Conservation (phyloP, 2,797 vertebrate genomes). For the Coreius guichenoti region DNA sequence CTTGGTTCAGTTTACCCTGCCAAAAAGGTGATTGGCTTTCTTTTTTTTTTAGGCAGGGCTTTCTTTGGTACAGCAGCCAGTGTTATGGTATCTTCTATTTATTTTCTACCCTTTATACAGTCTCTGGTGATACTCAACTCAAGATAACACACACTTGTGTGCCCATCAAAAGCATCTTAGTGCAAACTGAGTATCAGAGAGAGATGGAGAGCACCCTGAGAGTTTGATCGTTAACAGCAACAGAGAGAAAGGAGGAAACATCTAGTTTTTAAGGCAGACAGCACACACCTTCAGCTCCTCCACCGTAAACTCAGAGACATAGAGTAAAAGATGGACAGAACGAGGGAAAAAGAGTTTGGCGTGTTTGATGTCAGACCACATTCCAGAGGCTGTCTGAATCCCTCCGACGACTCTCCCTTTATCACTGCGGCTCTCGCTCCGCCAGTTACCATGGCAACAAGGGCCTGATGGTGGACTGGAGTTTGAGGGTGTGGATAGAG, state of each 20-base stretch:
- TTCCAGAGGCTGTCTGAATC: conserved; percentile 69
- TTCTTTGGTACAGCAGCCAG: neutral
- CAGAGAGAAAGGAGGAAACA: conserved; percentile 25
- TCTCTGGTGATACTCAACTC: neutral
- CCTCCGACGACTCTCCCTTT: conserved; percentile 60
- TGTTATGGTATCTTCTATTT: neutral
- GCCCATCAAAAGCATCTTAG: conserved; percentile 12
- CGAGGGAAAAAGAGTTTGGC: conserved; percentile 55
- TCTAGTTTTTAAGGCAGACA: conserved; percentile 20
- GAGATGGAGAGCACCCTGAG: conserved; percentile 37
- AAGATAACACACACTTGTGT: conserved; percentile 10
- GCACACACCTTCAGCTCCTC: conserved; percentile 13
- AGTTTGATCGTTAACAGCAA: conserved; percentile 4
- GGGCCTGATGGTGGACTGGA: conserved; percentile 66
- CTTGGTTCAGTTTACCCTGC: neutral
- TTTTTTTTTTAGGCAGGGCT: neutral
- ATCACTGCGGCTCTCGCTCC: conserved; percentile 68
- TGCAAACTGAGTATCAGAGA: conserved; percentile 30
- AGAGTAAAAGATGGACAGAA: conserved; percentile 35
- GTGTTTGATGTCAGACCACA: conserved; percentile 58
- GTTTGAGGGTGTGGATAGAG: conserved; percentile 49
- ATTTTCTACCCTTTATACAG: neutral
- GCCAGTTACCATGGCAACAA: conserved; percentile 78
- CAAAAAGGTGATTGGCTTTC: neutral
- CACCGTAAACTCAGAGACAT: conserved; percentile 36